A percentile compares a stretch with the other conserved stretches of the same genome.
These are phyloP conservation scores for Porites divaricata DNA, from an alignment of 92 coral and sea anemone species.

Conservation along the genomic window DNA sequence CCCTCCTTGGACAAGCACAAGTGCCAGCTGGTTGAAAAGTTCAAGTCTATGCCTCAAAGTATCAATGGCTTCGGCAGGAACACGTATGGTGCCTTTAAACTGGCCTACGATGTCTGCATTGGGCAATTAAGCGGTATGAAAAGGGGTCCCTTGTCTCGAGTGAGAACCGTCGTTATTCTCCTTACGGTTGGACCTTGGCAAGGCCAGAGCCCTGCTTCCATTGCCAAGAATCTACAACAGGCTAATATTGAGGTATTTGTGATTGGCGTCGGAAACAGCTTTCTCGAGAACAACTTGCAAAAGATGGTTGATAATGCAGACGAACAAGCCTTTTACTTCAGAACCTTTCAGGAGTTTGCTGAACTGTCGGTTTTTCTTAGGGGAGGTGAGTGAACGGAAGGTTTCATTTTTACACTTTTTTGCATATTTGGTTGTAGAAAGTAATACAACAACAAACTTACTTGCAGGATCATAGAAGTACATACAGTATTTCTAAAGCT, in stretches of 20 bases:
- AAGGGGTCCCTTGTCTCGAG: slow-evolving; percentile 18
- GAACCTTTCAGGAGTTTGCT: slow-evolving; percentile 57
- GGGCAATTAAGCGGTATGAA: slow-evolving; percentile 38
- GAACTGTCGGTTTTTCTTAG: slow-evolving; percentile 75
- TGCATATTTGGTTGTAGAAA: no score
- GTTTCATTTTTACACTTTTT: no score
- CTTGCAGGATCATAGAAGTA: no score
- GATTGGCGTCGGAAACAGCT: slow-evolving; percentile 62
- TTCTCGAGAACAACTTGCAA: not conserved
- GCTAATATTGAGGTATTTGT: slow-evolving; percentile 66
- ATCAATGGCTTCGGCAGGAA: slow-evolving; percentile 51
- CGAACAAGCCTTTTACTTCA: slow-evolving; percentile 68
- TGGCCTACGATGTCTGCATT: slow-evolving; percentile 50
- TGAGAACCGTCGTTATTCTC: slow-evolving; percentile 66
- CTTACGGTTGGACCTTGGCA: slow-evolving; percentile 56
- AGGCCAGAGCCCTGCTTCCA: slow-evolving; percentile 37
- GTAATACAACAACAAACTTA: no score
- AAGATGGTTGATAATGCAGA: not conserved
- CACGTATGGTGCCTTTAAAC: slow-evolving; percentile 66
- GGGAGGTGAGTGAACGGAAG: slow-evolving; percentile 65
- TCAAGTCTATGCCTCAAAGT: slow-evolving; percentile 30
- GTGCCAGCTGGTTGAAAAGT: slow-evolving; percentile 73
- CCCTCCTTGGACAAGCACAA: slow-evolving; percentile 55
- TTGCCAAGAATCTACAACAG: slow-evolving; percentile 45
- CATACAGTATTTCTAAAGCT: no score